These are phyloP conservation scores for Tragelaphus eurycerus DNA, from an alignment of 2,797 vertebrate species.

Conservation along the genomic window DNA sequence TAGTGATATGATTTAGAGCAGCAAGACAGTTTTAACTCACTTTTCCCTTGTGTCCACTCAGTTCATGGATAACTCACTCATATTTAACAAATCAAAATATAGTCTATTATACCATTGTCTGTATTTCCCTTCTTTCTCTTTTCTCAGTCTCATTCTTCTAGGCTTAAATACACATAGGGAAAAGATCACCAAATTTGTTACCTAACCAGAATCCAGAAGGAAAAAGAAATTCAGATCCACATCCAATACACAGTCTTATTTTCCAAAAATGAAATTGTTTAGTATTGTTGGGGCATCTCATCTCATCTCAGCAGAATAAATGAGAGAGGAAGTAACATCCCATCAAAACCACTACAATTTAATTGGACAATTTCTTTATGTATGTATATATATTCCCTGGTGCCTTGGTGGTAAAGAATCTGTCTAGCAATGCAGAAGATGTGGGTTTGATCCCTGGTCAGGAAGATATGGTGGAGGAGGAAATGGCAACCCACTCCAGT, in stretches of 20 bases:
- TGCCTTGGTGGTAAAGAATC: background rate
- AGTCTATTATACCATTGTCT: background rate
- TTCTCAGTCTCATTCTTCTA: background rate
- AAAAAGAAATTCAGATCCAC: background rate
- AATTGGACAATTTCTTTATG: background rate
- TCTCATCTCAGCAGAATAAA: background rate
- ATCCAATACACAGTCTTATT: background rate
- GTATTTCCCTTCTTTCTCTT: background rate
- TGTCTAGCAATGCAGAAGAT: background rate
- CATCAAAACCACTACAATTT: background rate
- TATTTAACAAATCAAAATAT: background rate
- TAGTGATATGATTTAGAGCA: background rate
- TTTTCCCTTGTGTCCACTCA: background rate
- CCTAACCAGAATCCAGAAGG: background rate
- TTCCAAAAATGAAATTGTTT: background rate
- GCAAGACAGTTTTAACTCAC: background rate
- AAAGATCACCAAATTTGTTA: background rate
- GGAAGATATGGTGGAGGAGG: background rate
- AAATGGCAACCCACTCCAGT: background rate
- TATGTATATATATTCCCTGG: background rate
- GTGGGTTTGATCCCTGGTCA: background rate
- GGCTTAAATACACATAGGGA: background rate
- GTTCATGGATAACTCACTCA: background rate
- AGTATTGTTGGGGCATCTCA: background rate
- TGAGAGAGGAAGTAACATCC: background rate